A percentile compares a stretch with the other conserved stretches of the same genome.
These are phyloP conservation scores for Xiphophorus birchmanni DNA, from an alignment of 2,797 vertebrate genomes.

Conservation along the genomic window DNA sequence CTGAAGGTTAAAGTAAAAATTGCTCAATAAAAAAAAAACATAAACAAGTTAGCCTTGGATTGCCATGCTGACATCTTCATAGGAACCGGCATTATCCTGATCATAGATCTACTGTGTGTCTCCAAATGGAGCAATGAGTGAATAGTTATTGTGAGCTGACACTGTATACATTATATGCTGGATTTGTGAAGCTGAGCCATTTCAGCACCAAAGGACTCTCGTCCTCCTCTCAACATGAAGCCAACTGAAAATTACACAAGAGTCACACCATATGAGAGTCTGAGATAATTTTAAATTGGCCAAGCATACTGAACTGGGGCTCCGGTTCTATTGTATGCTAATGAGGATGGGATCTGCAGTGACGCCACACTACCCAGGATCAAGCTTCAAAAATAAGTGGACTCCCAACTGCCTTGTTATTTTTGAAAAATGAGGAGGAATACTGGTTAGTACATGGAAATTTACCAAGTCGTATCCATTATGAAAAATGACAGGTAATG, in stretches of 20 bases:
- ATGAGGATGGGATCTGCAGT: conserved; percentile 39
- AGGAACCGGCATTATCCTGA: neutral
- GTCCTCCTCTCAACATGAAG: conserved; percentile 17
- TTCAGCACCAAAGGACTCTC: conserved; percentile 21
- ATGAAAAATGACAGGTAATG: conserved; percentile 29
- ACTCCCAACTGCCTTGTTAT: conserved; percentile 20
- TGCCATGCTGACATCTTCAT: neutral
- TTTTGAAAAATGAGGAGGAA: conserved; percentile 22
- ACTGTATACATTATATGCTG: conserved; percentile 12
- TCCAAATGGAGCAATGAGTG: conserved; percentile 3
- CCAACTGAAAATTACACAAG: conserved; percentile 39
- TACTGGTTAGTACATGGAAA: conserved; percentile 9
- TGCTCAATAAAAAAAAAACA: neutral
- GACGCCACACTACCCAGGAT: conserved; percentile 14
- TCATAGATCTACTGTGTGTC: neutral
- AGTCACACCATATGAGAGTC: conserved; percentile 37
- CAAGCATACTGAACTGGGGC: conserved; percentile 39
- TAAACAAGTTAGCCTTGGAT: neutral
- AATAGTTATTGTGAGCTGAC: neutral
- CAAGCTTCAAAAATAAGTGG: conserved; percentile 20
- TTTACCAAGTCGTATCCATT: neutral
- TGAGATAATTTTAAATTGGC: conserved; percentile 55
- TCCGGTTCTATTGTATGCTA: conserved; percentile 51
- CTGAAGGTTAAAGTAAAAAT: neutral
- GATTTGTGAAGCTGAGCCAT: conserved; percentile 21